A percentile compares a stretch with the other conserved stretches of the same genome.
phyloP scores from a whole-genome alignment of 2,888 invertebrate genomes.

The Eugnorisma glareosa region DNA sequence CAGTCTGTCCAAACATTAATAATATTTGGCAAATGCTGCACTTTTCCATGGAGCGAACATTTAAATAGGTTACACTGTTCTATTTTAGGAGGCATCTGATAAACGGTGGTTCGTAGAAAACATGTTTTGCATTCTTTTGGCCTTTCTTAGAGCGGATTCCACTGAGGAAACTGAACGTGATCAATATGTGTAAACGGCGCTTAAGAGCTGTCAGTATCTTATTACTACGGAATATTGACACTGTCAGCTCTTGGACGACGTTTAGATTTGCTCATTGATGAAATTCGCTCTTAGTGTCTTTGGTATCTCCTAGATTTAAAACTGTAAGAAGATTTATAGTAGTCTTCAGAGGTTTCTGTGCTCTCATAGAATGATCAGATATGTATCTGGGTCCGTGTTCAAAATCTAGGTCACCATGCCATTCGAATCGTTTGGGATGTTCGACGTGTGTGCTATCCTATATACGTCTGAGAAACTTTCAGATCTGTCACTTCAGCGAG shows the following conservation, averaged over 20 bases:
- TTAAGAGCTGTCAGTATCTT: background rate
- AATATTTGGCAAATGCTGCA: slow-evolving; percentile 60
- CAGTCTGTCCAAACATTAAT: slow-evolving; percentile 48
- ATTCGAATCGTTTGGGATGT: background rate
- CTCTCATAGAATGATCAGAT: background rate
- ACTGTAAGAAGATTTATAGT: too few species aligned
- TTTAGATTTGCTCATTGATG: background rate
- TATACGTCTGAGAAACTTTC: background rate
- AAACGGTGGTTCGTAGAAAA: slow-evolving; percentile 21
- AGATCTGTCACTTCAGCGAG: background rate
- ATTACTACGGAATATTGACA: background rate
- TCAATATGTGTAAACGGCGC: background rate
- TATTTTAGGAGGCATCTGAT: slow-evolving; percentile 53
- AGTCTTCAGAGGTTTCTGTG: background rate
- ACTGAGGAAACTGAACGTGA: background rate
- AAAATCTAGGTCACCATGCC: slow-evolving; percentile 15
- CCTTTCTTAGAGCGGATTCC: background rate
- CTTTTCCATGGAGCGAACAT: slow-evolving; percentile 53
- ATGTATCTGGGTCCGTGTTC: background rate
- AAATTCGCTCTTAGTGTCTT: background rate
- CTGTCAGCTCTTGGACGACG: background rate
- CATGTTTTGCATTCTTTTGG: slow-evolving; percentile 16
- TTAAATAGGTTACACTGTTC: slow-evolving; percentile 60
- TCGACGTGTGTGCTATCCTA: background rate
- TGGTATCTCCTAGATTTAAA: background rate